Evolutionary conservation across 2,888 invertebrate genomes (phyloP).

Genomic region (Epistrophella euchroma): DNA sequence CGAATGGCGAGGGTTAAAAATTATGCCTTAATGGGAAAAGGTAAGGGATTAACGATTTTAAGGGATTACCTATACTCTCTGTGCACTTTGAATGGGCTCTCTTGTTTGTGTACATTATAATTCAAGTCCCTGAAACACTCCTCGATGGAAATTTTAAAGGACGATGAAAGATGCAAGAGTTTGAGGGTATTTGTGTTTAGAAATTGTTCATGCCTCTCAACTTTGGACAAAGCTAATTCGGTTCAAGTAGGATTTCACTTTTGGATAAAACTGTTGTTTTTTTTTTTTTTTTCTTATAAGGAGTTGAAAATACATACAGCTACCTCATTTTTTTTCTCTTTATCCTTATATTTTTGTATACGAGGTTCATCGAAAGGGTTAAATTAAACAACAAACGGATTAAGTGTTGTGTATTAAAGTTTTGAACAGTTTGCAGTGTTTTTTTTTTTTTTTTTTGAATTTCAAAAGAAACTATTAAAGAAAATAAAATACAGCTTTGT

Average conservation of each 20-base stretch:
- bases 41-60: conserved; percentile 76
- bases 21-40: conserved; percentile 71
- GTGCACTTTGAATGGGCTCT: conserved; percentile 42
- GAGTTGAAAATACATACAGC: conserved; percentile 14
- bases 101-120: not conserved
- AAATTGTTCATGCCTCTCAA: conserved; percentile 45
- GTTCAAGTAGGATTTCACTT: conserved; percentile 42
- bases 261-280: conserved; percentile 48
- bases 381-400: conserved; percentile 57
- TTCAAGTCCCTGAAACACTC: conserved; percentile 12
- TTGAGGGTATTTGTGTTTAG: conserved; percentile 41
- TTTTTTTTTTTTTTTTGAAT: not conserved
- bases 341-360: conserved; percentile 42
- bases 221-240: conserved; percentile 53
- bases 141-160: conserved; percentile 2
- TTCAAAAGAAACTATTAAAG: conserved; percentile 3
- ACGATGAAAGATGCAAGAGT: conserved; percentile 34
- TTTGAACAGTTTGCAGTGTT: not conserved
- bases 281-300: conserved; percentile 16
- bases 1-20: conserved; percentile 61
- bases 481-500: conserved; percentile 14
- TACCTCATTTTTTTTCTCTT: not conserved
- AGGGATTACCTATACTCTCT: conserved; percentile 63
- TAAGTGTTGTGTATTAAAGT: conserved; percentile 28
- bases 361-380: conserved; percentile 58